A percentile compares a stretch with the other conserved stretches of the same genome.
Evolutionary conservation across 2,113 vertebrate species (phyloP).

Genomic region (Etheostoma cragini): DNA sequence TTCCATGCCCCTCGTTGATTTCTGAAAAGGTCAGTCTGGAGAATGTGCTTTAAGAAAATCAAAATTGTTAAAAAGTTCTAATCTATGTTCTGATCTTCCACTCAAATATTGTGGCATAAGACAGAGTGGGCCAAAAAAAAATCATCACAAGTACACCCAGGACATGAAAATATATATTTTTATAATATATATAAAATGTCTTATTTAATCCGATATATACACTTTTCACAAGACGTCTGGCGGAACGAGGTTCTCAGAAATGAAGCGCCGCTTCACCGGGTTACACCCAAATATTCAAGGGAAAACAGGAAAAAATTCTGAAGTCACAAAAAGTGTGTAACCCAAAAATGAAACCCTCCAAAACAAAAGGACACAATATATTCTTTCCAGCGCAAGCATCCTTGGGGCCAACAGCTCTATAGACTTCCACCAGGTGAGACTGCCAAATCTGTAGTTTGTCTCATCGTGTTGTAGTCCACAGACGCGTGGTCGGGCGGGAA

Average conservation of each 20-base stretch:
- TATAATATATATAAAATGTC: conserved; percentile 86
- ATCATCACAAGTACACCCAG: conserved; percentile 87
- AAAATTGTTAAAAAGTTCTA: conserved; percentile 67
- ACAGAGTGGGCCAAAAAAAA: conserved; percentile 85
- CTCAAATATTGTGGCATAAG: conserved; percentile 75
- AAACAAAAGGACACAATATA: conserved; percentile 20
- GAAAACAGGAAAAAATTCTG: conserved; percentile 21
- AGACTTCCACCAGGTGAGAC: conserved; percentile 9
- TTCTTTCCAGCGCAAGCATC: conserved; percentile 58
- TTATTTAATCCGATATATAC: conserved; percentile 93
- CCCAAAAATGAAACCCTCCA: conserved; percentile 55
- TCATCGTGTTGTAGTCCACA: conserved; percentile 17
- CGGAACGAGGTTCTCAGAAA: conserved; percentile 69
- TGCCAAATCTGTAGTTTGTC: neutral
- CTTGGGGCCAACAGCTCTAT: conserved; percentile 3
- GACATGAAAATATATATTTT: conserved; percentile 87
- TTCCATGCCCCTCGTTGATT: conserved; percentile 52
- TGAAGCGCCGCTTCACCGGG: conserved; percentile 82
- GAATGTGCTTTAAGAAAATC: conserved; percentile 69
- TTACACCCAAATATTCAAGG: conserved; percentile 66
- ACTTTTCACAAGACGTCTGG: conserved; percentile 90
- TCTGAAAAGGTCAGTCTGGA: conserved; percentile 68
- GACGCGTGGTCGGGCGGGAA: conserved; percentile 26
- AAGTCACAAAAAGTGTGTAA: conserved; percentile 48
- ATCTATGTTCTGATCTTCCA: conserved; percentile 73